phyloP scores from a whole-genome alignment of 2,888 invertebrate genomes.

The Pseudanteris insignis region DNA sequence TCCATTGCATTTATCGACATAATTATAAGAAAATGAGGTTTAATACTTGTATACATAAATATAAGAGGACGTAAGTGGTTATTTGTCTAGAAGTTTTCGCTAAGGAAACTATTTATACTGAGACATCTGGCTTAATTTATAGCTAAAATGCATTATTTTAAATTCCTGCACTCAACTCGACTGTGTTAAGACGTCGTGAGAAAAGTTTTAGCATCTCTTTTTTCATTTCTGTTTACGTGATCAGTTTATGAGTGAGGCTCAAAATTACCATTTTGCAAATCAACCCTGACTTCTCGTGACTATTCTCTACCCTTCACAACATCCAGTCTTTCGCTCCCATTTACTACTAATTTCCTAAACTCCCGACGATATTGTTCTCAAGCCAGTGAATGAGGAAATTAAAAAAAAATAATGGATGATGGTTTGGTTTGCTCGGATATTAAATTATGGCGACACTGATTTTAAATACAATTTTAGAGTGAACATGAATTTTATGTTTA shows the following conservation, averaged over 20 bases:
- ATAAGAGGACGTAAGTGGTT: too few species aligned
- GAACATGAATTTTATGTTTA: too few species aligned
- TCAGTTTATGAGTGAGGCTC: constrained; percentile 9
- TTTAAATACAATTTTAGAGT: too few species aligned
- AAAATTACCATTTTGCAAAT: constrained; percentile 24
- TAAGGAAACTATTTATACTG: too few species aligned
- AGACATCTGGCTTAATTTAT: too few species aligned
- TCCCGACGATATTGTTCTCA: constrained; percentile 39
- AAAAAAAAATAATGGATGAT: constrained; percentile 5
- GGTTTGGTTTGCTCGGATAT: neutral
- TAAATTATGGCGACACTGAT: too few species aligned
- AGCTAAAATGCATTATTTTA: too few species aligned
- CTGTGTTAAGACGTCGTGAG: neutral
- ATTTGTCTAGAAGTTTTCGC: too few species aligned
- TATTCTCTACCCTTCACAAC: constrained; percentile 32
- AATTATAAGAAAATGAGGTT: too few species aligned
- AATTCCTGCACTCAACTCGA: too few species aligned
- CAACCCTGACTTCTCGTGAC: constrained; percentile 36
- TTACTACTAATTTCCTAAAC: constrained; percentile 15
- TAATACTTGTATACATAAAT: too few species aligned
- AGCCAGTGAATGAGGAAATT: constrained; percentile 41
- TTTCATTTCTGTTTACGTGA: constrained; percentile 14
- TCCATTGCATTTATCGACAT: too few species aligned
- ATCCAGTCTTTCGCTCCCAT: constrained; percentile 20
- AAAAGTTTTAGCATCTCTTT: constrained; percentile 15